Percentiles rank a stretch among this genome's conserved stretches.
Evolutionary conservation across 2,888 invertebrate species (phyloP).

Genomic region (Adelphocoris suturalis): DNA sequence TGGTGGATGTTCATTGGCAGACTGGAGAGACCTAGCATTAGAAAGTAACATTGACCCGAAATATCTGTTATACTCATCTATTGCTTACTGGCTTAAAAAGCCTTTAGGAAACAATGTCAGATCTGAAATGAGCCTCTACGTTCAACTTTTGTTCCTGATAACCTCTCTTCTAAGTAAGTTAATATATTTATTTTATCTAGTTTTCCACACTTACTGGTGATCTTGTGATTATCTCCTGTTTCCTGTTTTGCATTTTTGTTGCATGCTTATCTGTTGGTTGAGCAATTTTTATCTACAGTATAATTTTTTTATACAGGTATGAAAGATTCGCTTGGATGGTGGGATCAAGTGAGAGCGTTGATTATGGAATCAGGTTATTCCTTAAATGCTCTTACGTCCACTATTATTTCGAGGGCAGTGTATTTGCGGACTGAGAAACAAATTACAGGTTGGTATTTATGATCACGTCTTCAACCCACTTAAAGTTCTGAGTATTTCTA

Average conservation of each 20-base stretch:
- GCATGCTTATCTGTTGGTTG: not conserved
- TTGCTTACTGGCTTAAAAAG: constrained; percentile 85
- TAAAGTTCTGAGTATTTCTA: too few relatives aligned
- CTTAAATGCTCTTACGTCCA: constrained; percentile 88
- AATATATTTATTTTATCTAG: not conserved
- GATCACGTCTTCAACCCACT: too few relatives aligned
- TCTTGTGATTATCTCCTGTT: too few relatives aligned
- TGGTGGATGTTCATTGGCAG: constrained; percentile 78
- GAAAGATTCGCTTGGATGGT: constrained; percentile 78
- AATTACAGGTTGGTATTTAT: constrained; percentile 69
- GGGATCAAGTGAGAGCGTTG: constrained; percentile 87
- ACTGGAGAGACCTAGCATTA: constrained; percentile 78
- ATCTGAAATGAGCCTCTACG: constrained; percentile 85
- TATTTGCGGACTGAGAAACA: constrained; percentile 80
- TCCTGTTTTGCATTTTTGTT: not conserved
- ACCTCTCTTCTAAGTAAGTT: constrained; percentile 41
- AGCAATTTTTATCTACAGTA: too few relatives aligned
- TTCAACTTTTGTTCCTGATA: constrained; percentile 80
- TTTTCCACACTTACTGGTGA: too few relatives aligned
- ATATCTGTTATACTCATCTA: constrained; percentile 85
- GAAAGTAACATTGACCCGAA: constrained; percentile 82
- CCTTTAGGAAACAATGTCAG: constrained; percentile 79
- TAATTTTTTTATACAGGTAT: constrained; percentile 68
- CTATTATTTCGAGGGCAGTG: constrained; percentile 90
- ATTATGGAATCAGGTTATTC: constrained; percentile 87